Evolutionary conservation across 2,888 invertebrate species (phyloP), one percentile per base, ranked within the genome.

Genomic region (Drosophila anceps): DNA sequence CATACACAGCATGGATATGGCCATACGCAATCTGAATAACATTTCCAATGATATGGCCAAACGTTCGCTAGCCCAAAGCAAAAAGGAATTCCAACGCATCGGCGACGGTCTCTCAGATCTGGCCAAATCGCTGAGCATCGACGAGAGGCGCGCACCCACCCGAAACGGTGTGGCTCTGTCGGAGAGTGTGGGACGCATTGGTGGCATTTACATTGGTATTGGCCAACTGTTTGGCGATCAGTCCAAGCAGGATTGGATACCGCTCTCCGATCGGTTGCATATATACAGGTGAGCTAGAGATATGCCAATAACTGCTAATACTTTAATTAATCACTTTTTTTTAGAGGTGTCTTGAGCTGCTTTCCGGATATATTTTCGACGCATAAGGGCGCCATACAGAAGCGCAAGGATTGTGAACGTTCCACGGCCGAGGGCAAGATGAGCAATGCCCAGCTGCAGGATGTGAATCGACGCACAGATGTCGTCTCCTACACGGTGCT

Each of bases 331-430:
- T 24, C 13, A 2, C 10, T 15, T 44, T 0, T 8, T 15, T 54
- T 39, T 37, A 93, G 98, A 93, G 99, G 99, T 60, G 96, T 99
- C 62, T 95, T 99, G 10, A 95, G 96, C 66, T 96, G 96, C 69
- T 98, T 98, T 91, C 99, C 99, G 0, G 98, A 98, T 86, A 96
- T 97, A 59, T 94, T 98, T 65, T 95, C 95, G 53, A 96, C 98
- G 81, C 98, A 98, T 91, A 98, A 97, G 94, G 97, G 96, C 84
- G 97, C 97, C 1, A 95, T 98, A 78, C 96, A 97, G 85, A 98
- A 98, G 92, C 95, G 97, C 77, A 96, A 96, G 85, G 98, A 99
- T 86, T 98, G 97, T 91, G 97, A 98, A 91, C 95, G 96, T 84
- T 93, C 96, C 84, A 95, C 94, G 4, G 90, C 95, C 39, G 98